Evolutionary conservation across 2,797 vertebrate genomes (phyloP), one percentile per base, ranked within the genome.

Genomic region (Loriculus beryllinus): DNA sequence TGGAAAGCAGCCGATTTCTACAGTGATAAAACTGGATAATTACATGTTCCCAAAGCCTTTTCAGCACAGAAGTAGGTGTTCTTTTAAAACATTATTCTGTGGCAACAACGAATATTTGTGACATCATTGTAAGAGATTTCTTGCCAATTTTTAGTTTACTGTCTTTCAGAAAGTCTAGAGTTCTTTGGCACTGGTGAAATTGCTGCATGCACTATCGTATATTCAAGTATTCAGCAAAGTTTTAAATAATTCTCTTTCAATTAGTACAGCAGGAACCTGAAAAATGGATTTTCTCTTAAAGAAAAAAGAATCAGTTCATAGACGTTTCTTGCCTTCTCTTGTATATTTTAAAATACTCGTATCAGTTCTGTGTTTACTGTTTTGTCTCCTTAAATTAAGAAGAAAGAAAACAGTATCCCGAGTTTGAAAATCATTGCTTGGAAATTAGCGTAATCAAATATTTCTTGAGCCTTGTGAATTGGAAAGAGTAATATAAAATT

Each of bases 241-340:
- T 98, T 98, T 97, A 97, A 98, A 97, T 97, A 97, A 97, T 98
- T 98, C 92, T 95, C 95, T 98, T 98, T 98, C 95, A 98, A 94
- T 97, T 98, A 97, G 33, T 95, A 96, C 43, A 97, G 94, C 93
- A 96, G 93, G 64, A 97, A 95, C 75, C 93, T 91, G 92, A 97
- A 93, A 95, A 97, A 96, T 97, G 59, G 94, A 96, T 97, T 97
- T 97, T 96, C 93, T 97, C 93, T 96, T 97, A 93, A 96, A 96
- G 95, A 95, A 96, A 93, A 85, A 96, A 93, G 95, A 88, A 85
- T 96, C 94, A 47, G 90, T 96, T 96, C 93, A 85, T 57, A 91
- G 93, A 87, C 42, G 8, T 75, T 95, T 95, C 86, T 95, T 82
- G 77, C 47, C 37, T 95, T 12, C 70, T 86, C 54, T 96, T 95